Conservation (phyloP, 2,113 vertebrate genomes). For the Halichoerus grypus region DNA sequence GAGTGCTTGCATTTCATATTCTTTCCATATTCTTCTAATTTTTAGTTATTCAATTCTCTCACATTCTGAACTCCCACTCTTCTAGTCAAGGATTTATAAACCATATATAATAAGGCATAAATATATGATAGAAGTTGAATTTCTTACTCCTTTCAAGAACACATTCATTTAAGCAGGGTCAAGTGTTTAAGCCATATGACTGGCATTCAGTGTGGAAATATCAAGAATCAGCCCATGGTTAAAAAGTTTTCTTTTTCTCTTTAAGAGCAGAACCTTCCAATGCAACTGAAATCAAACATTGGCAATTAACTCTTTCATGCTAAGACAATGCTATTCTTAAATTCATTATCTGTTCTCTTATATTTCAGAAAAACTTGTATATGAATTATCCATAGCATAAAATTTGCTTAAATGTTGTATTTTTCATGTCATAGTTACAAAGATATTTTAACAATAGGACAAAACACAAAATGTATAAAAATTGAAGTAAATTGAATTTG, state of each 20-base stretch:
- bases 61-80: background rate
- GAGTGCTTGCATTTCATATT: background rate
- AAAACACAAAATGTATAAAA: background rate
- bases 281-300: background rate
- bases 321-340: background rate
- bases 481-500: background rate
- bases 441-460: background rate
- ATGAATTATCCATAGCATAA: background rate
- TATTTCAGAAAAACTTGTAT: conserved; percentile 30
- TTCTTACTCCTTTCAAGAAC: background rate
- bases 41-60: background rate
- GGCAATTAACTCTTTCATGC: background rate
- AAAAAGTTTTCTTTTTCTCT: background rate
- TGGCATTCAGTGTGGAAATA: background rate
- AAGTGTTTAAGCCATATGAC: background rate
- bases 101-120: background rate
- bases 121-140: background rate
- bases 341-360: background rate
- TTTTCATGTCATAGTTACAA: background rate
- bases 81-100: background rate
- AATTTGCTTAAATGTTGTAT: background rate
- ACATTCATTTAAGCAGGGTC: background rate
- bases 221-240: background rate
- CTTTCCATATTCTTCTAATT: background rate
- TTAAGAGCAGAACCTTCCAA: background rate